Evolutionary conservation across 2,113 vertebrate species (phyloP), one percentile per base, ranked within the genome.

Genomic region (Zeus faber): DNA sequence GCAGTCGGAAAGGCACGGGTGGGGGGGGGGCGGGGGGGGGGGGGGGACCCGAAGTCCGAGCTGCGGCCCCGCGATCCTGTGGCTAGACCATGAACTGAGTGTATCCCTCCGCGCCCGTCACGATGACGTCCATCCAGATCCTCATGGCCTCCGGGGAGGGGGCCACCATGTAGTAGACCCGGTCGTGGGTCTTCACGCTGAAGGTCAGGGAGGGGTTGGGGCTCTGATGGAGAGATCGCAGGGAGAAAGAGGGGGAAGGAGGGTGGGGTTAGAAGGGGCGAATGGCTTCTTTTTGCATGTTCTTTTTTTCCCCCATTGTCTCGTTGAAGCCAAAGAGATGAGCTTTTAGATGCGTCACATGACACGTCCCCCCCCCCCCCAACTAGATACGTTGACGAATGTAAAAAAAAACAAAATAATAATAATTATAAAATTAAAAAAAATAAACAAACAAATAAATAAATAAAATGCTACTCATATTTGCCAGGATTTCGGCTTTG

Each of bases 81-180:
- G 41, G 20, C 54, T 89, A 98, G 51, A 98, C 81, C 92, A 97
- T 91, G 81, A 98, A 98, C 82, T 97, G 95, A 1, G 94, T 95
- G 75, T 98, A 98, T 49, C 96, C 96, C 83, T 98, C 96, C 0
- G 96, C 96, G 0, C 96, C 96, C 0, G 96, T 98, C 22, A 98
- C 94, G 1, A 98, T 97, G n/a, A 98, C 96, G 56, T 98, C 95
- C 96, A 98, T 98, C 96, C 95, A 98, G 88, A 98, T 96, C 54
- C 96, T 83, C 96, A 98, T 98, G 79, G 95, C 93, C 76, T 98
- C 96, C 0, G 96, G 93, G 0, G 94, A 95, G 0, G 95, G 96
- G 23, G 96, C 94, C 7, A 98, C 95, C 95, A 98, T 96, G 29
- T 98, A 98, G 77, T 97, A 98, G 68, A 98, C 92, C 47, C 96